Conservation (phyloP, 2,113 vertebrate species). For the Perca fluviatilis region DNA sequence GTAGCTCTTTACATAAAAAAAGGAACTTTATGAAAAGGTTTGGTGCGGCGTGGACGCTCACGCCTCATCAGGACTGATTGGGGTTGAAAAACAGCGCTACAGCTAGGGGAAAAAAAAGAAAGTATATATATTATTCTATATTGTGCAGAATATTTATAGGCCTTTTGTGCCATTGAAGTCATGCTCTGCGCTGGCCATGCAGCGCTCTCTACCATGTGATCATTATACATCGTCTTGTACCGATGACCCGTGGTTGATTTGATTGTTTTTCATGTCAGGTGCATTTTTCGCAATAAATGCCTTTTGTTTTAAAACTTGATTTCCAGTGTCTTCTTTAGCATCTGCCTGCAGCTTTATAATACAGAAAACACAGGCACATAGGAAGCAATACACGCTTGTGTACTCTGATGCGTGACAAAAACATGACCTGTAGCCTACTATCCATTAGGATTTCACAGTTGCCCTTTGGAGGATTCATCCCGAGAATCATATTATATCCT, state of each 20-base stretch:
- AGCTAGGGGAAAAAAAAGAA: conserved; percentile 31
- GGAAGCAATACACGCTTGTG: not conserved
- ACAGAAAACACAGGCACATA: not conserved
- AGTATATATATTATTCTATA: conserved; percentile 83
- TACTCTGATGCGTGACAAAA: conserved; percentile 43
- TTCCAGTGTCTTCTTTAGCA: not conserved
- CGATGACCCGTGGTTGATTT: conserved; percentile 86
- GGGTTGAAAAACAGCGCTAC: conserved; percentile 33
- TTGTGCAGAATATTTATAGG: conserved; percentile 88
- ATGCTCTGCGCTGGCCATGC: conserved; percentile 75
- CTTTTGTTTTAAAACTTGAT: conserved; percentile 82
- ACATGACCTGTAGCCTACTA: conserved; percentile 39
- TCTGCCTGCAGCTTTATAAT: conserved; percentile 11
- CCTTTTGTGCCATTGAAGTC: conserved; percentile 82
- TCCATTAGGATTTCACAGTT: conserved; percentile 40
- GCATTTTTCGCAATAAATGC: conserved; percentile 90
- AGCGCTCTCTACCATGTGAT: conserved; percentile 83
- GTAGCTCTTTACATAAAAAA: conserved; percentile 76
- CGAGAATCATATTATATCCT: conserved; percentile 40
- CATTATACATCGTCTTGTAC: conserved; percentile 87
- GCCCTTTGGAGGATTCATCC: conserved; percentile 40
- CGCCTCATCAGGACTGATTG: conserved; percentile 37
- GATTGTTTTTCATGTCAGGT: conserved; percentile 86
- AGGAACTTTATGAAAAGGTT: conserved; percentile 53
- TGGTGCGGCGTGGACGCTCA: conserved; percentile 40